Conservation (phyloP, 1,140 invertebrate species). For the Drosophila erecta region DNA sequence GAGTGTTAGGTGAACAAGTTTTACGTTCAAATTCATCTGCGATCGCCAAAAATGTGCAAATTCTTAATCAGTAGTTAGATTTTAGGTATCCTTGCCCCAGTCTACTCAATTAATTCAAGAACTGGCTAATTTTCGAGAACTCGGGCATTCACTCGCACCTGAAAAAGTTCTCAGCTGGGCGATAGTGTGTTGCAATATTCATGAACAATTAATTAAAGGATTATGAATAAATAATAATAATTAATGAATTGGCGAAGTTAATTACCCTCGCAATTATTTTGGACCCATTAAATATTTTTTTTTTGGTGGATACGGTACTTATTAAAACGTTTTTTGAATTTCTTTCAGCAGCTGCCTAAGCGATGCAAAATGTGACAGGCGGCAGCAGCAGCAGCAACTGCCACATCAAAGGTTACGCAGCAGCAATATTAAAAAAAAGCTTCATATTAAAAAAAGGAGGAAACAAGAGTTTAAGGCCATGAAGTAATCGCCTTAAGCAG, state of each 20-base stretch:
- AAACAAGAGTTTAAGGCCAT: too few species aligned
- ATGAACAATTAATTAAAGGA: conserved; percentile 10
- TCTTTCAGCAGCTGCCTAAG: conserved; percentile 56
- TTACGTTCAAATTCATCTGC: too few species aligned
- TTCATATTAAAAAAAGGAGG: not conserved
- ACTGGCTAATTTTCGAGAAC: not conserved
- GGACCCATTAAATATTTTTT: not conserved
- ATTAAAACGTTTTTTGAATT: not conserved
- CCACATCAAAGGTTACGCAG: conserved; percentile 3
- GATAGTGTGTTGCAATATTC: conserved; percentile 1
- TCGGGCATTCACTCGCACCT: conserved; percentile 1
- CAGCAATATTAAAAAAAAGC: not conserved
- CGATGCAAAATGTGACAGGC: conserved; percentile 68
- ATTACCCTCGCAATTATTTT: not conserved
- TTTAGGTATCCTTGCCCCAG: too few species aligned
- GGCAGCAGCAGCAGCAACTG: conserved; percentile 16
- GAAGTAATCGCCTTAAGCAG: too few species aligned
- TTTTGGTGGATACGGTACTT: too few species aligned
- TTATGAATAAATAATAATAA: too few species aligned
- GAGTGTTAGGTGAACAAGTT: too few species aligned
- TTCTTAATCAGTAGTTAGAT: too few species aligned
- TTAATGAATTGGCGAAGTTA: not conserved
- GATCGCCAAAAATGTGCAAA: too few species aligned
- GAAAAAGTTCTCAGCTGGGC: conserved; percentile 6
- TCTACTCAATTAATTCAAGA: too few species aligned